These are phyloP conservation scores for Oasisia sp. DNA, from an alignment of 2,888 invertebrate species.

Conservation along the genomic window DNA sequence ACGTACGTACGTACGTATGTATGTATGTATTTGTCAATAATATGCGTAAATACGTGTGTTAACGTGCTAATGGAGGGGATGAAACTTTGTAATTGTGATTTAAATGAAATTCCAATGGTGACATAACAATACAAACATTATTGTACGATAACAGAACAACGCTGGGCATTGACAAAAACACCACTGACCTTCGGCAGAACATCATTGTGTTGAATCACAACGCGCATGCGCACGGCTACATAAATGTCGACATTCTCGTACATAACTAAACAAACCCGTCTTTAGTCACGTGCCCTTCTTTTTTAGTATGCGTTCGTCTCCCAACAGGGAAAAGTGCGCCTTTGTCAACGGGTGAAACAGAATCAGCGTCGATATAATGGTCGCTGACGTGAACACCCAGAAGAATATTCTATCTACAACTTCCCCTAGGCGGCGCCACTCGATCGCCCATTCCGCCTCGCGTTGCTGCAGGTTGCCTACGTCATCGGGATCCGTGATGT, in stretches of 20 bases:
- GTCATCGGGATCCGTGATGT: background rate
- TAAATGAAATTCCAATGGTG: background rate
- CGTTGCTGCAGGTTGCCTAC: background rate
- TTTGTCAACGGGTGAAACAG: constrained; percentile 46
- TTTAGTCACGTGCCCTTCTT: background rate
- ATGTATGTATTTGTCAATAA: too few species aligned
- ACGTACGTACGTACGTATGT: too few species aligned
- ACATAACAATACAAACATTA: too few species aligned
- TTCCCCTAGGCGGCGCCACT: constrained; percentile 45
- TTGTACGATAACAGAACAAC: background rate
- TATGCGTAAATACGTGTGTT: too few species aligned
- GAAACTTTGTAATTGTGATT: background rate
- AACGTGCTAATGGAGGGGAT: background rate
- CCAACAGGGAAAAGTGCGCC: constrained; percentile 36
- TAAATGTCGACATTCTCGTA: background rate
- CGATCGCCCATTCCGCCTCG: constrained; percentile 36
- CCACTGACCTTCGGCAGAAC: background rate
- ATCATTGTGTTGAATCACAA: background rate
- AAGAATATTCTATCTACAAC: constrained; percentile 47
- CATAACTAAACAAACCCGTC: background rate
- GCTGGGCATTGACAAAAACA: too few species aligned
- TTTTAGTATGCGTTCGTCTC: constrained; percentile 34
- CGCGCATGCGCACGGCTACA: background rate
- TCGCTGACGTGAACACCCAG: constrained; percentile 46
- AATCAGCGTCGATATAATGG: constrained; percentile 43